Evolutionary conservation across 2,888 invertebrate species (phyloP).

Genomic region (Drosophila greeni): DNA sequence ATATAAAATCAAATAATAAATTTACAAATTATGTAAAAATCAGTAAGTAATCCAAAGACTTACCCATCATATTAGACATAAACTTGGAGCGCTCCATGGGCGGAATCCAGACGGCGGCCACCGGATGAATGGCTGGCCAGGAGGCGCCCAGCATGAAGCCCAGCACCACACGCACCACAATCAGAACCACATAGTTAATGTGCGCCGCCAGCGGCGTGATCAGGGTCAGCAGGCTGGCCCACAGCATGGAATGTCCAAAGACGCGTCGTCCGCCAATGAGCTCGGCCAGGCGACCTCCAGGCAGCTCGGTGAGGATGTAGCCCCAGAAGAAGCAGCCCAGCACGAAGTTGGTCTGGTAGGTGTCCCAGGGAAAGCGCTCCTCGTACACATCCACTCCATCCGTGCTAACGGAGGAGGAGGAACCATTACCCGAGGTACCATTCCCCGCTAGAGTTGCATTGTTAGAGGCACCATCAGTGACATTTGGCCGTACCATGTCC

Average conservation of each 20-base stretch:
- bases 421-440: constrained; percentile 5
- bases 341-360: constrained; percentile 87
- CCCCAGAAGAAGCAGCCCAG: constrained; percentile 95
- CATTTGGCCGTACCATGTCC: constrained; percentile 83
- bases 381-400: constrained; percentile 51
- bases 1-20: constrained; percentile 72
- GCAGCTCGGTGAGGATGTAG: constrained; percentile 92
- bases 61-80: constrained; percentile 94
- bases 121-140: constrained; percentile 95
- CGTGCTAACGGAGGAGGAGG: constrained; percentile 8
- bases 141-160: constrained; percentile 90
- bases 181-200: constrained; percentile 84
- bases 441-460: constrained; percentile 27
- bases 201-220: constrained; percentile 88
- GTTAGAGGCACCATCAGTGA: not conserved
- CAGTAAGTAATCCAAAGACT: not conserved
- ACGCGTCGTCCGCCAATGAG: constrained; percentile 89
- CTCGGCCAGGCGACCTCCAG: constrained; percentile 92
- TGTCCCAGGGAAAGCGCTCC: constrained; percentile 87
- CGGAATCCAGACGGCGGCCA: constrained; percentile 96
- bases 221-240: constrained; percentile 89
- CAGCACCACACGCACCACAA: constrained; percentile 85
- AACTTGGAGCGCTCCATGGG: constrained; percentile 95
- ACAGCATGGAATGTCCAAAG: constrained; percentile 91
- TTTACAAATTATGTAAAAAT: not conserved